Base-by-base conservation (phyloP, 2,888 invertebrate species). In the Nomada fucata region DNA sequence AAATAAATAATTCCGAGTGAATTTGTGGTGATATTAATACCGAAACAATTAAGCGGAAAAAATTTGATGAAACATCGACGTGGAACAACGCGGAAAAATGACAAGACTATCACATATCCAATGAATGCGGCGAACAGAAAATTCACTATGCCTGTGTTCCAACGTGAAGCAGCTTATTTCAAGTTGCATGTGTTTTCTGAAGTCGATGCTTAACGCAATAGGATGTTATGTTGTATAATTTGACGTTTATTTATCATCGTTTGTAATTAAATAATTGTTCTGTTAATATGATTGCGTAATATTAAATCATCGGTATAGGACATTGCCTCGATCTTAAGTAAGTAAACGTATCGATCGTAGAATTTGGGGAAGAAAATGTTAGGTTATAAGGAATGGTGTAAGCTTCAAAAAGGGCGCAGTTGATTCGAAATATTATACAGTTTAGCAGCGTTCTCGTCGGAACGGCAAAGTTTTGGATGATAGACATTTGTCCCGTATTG, bases 351-450 rank as follows among this genome's bases (percentile, higher is more conserved):
- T 69, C 52, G 71, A 75, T 84, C 76, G 72, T 23, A 78, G 82
- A 64, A 85, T 85, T 83, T 52, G 85, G 23, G 53, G 70, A 64
- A 70, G 73, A 52, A 83, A 78, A 79, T 89, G 89, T 52, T 90
- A 89, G 89, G 89, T 89, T 89, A 90, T 72, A 74, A 60, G 72
- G 83, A 76, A 82, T 53, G 79, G 75, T 79, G 60, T 57, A 59
- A 61, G 61, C 60, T 84, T 82, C 72, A 68, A 70, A 70, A 77
- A 82, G 74, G 76, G 80, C 77, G 78, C 80, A 83, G 76, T 86
- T 85, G 76, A 76, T 75, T 83, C 59, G 55, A 79, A 77, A 73
- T 81, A 79, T 82, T 75, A n/a, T 65, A 77, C 55, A 71, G 76
- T 60, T 80, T 57, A 13, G 61, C 10, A 63, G 10, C 52, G 68